A percentile compares a stretch with the other conserved stretches of the same genome.
phyloP scores from a whole-genome alignment of 2,113 vertebrate genomes.

The Cephalopterus ornatus region DNA sequence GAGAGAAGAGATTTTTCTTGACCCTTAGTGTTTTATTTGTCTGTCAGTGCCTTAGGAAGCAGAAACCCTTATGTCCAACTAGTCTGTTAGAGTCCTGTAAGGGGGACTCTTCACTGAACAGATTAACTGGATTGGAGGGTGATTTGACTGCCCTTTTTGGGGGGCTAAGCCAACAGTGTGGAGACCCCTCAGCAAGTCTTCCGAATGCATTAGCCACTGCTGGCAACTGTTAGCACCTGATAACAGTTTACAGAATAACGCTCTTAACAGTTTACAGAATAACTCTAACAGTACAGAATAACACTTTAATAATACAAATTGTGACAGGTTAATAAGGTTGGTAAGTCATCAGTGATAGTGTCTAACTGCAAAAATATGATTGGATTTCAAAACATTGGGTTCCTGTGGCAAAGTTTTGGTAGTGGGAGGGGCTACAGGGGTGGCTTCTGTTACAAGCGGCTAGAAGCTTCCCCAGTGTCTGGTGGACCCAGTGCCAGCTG shows the following conservation, averaged over 20 bases:
- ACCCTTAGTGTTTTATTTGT: background rate
- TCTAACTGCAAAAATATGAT: background rate
- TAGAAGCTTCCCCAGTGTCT: too few species aligned
- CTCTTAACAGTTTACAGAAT: background rate
- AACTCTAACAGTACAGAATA: too few species aligned
- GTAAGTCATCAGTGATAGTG: background rate
- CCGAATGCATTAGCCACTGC: background rate
- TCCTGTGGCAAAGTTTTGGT: too few species aligned
- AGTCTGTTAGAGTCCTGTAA: background rate
- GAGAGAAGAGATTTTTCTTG: background rate
- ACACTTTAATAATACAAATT: background rate
- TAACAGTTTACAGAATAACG: background rate
- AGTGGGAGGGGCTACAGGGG: too few species aligned
- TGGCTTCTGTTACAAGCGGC: too few species aligned
- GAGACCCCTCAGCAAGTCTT: background rate
- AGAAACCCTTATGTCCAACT: background rate
- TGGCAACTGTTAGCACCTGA: background rate
- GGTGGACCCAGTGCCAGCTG: too few species aligned
- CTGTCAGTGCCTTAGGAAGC: background rate
- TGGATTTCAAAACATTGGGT: too few species aligned
- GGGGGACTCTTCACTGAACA: background rate
- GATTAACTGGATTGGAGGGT: background rate
- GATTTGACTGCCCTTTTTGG: background rate
- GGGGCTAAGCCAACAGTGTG: background rate
- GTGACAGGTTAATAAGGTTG: background rate